These are phyloP conservation scores for Felis chaus DNA, from an alignment of 2,113 vertebrate species.

Conservation along the genomic window DNA sequence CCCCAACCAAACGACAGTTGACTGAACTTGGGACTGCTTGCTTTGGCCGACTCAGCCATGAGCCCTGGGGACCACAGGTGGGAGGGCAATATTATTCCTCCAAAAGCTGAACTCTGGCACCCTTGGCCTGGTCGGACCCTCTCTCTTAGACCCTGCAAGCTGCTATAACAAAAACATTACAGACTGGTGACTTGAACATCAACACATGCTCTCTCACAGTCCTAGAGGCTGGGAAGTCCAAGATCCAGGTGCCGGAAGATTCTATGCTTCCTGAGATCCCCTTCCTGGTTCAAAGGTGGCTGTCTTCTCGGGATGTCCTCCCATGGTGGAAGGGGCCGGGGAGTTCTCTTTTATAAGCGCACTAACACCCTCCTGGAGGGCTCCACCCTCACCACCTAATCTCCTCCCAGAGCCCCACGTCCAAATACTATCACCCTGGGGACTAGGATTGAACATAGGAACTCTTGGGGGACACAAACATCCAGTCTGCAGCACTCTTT, in stretches of 20 bases:
- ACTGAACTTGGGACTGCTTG: not conserved
- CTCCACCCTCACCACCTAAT: not conserved
- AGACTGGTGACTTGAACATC: not conserved
- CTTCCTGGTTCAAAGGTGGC: not conserved
- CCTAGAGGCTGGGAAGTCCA: not conserved
- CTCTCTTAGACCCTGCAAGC: not conserved
- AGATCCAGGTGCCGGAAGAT: not conserved
- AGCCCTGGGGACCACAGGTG: not conserved
- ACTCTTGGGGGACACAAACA: not conserved
- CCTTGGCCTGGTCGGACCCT: not conserved
- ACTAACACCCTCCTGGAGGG: too few relatives aligned
- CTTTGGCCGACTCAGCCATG: not conserved
- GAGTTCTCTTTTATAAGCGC: not conserved
- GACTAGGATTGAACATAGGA: not conserved
- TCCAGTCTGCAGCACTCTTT: not conserved
- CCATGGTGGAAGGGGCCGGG: rapidly evolving
- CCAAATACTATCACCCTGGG: not conserved
- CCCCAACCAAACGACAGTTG: not conserved
- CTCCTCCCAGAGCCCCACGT: not conserved
- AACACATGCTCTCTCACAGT: not conserved
- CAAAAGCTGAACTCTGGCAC: not conserved
- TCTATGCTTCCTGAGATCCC: not conserved
- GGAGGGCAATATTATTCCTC: not conserved
- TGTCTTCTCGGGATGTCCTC: rapidly evolving
- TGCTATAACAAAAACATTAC: not conserved